A percentile compares a stretch with the other conserved stretches of the same genome.
Evolutionary conservation across 1,140 invertebrate species (phyloP).

Genomic region (Saxidomus purpurata): DNA sequence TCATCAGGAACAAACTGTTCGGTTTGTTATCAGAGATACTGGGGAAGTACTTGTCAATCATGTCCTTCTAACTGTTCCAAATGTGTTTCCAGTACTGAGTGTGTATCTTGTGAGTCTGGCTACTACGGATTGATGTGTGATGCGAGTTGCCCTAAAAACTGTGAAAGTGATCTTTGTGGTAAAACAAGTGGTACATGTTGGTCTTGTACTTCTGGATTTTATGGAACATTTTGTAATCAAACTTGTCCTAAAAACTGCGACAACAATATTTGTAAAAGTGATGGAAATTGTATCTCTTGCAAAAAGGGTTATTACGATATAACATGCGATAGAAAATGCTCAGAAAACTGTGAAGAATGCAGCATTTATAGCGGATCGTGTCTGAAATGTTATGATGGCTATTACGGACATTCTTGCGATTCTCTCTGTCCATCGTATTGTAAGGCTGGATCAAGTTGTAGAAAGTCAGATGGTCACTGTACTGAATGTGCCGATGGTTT

Average conservation of each 20-base stretch:
- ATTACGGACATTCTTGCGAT: background rate
- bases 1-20: background rate
- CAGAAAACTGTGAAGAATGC: background rate
- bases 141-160: background rate
- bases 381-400: background rate
- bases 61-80: background rate
- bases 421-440: background rate
- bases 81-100: background rate
- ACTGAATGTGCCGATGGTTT: background rate
- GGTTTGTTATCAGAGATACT: background rate
- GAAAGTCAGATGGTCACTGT: background rate
- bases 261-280: background rate
- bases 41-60: background rate
- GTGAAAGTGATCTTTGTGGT: background rate
- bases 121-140: background rate
- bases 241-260: background rate
- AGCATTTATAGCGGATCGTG: background rate
- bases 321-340: background rate
- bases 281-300: background rate
- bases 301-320: background rate
- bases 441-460: background rate
- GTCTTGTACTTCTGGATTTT: background rate
- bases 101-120: background rate
- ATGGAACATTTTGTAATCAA: background rate
- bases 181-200: background rate